A percentile compares a stretch with the other conserved stretches of the same genome.
These are phyloP conservation scores for Berghia stephanieae DNA, from an alignment of 1,140 invertebrate species.

Conservation along the genomic window DNA sequence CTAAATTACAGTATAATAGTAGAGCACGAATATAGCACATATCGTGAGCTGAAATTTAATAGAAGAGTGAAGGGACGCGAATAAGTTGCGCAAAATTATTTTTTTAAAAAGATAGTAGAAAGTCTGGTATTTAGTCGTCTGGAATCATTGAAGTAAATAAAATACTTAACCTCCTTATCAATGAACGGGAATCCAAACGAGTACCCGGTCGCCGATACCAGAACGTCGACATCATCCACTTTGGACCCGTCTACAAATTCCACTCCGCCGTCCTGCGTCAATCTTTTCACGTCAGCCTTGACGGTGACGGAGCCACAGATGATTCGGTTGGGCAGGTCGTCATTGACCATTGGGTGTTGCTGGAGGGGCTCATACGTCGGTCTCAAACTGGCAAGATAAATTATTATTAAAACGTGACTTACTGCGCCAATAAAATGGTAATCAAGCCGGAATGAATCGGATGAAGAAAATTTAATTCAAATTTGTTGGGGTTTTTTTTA, in stretches of 20 bases:
- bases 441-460: no score
- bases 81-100: no score
- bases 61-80: no score
- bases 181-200: slow-evolving; percentile 59
- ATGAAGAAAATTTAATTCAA: no score
- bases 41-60: no score
- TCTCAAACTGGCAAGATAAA: slow-evolving; percentile 50
- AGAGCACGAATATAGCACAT: no score
- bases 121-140: slow-evolving; percentile 43
- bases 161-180: slow-evolving; percentile 40
- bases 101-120: no score
- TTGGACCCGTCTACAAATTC: slow-evolving; percentile 63
- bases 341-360: slow-evolving; percentile 71
- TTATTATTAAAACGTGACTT: not conserved
- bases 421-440: no score
- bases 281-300: slow-evolving; percentile 59
- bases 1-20: no score
- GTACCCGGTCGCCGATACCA: slow-evolving; percentile 59
- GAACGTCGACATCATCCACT: slow-evolving; percentile 55
- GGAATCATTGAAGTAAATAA: slow-evolving; percentile 47
- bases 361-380: slow-evolving; percentile 66
- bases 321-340: slow-evolving; percentile 71
- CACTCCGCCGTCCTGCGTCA: slow-evolving; percentile 62
- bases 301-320: slow-evolving; percentile 66
- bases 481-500: no score